Base-by-base conservation (phyloP, 2,113 vertebrate species). In the Chrysemys picta region DNA sequence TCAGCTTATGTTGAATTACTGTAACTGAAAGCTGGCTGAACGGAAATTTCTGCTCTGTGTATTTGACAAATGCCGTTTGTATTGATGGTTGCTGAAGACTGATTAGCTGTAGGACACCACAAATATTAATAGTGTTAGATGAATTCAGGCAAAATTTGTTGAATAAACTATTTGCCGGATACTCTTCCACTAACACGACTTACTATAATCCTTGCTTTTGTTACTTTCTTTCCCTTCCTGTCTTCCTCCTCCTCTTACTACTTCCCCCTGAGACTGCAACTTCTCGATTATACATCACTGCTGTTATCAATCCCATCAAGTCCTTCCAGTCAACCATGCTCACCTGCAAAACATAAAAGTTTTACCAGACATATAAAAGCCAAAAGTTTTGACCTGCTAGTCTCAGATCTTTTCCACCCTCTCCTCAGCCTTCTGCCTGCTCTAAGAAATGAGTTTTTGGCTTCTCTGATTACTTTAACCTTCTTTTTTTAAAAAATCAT, bases 221-320 rank as follows among this genome's bases (percentile, higher is more conserved):
- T 2, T 76, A 17, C 11, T 69, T 50, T 8, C n/a, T 29, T 38
- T n/a, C 2, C 8, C 35, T 72, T 8, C 3, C 0, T 35, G 1
- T 38, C 35, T 29, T 31, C 42, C 12, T 29, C 25, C 11, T 76
- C 17, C 78, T 49, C 27, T 1, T 1, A 31, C 12, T 72, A 10
- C 10, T 89, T 85, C 76, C 3, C 8, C 14, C n/a, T 80, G 3
- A 80, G 53, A 80, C n/a, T 85, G 21, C 38, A 59, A 69, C 62
- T 80, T 87, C 29, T 52, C 4, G 57, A 13, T 89, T 12, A 1
- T 87, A 21, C 24, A 80, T 75, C 25, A 56, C 16, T 25, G 82
- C 31, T 52, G 13, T 7, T 24, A 80, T 21, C 72, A n/a, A 59
- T 59, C 80, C 11, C 8, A 12, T 89, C 31, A 27, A 13, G 42